Percentiles rank a stretch among this genome's conserved stretches.
These are phyloP conservation scores for Isurus oxyrinchus DNA, from an alignment of 2,113 vertebrate genomes.

Conservation along the genomic window DNA sequence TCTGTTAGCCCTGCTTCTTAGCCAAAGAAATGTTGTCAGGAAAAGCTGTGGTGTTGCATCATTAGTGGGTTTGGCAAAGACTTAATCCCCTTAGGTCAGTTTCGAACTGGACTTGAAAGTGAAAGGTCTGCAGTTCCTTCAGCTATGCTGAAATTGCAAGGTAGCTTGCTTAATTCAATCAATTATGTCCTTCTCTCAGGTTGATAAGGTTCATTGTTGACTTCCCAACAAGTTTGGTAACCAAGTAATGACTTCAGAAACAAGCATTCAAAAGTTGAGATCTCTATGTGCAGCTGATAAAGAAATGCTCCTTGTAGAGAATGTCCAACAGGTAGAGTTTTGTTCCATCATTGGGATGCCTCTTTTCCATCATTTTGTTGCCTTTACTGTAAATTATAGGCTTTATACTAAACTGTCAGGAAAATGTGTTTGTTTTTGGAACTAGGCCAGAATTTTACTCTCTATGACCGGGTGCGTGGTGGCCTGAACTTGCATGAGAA, in stretches of 20 bases:
- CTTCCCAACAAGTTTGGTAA: not conserved
- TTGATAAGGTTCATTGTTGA: not conserved
- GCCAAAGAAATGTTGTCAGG: not conserved
- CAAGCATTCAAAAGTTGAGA: not conserved
- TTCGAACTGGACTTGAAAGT: not conserved
- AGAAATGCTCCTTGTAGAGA: not conserved
- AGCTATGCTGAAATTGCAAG: not conserved
- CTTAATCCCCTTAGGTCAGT: not conserved
- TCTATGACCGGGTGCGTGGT: too few relatives aligned
- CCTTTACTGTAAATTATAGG: conserved; percentile 17
- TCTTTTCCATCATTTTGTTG: conserved; percentile 37
- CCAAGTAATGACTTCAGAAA: not conserved
- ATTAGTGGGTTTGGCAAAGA: not conserved
- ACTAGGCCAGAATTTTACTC: too few relatives aligned
- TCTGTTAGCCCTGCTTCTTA: not conserved
- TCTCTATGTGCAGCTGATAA: not conserved
- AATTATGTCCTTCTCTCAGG: not conserved
- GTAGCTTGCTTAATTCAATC: not conserved
- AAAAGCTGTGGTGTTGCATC: not conserved
- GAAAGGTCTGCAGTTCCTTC: not conserved
- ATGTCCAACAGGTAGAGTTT: not conserved
- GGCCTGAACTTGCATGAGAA: too few relatives aligned
- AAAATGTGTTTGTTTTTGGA: not conserved
- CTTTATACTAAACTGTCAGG: not conserved
- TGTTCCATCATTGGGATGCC: not conserved